Conservation (phyloP, 2,113 vertebrate species). For the Himantopus leucocephalus region DNA sequence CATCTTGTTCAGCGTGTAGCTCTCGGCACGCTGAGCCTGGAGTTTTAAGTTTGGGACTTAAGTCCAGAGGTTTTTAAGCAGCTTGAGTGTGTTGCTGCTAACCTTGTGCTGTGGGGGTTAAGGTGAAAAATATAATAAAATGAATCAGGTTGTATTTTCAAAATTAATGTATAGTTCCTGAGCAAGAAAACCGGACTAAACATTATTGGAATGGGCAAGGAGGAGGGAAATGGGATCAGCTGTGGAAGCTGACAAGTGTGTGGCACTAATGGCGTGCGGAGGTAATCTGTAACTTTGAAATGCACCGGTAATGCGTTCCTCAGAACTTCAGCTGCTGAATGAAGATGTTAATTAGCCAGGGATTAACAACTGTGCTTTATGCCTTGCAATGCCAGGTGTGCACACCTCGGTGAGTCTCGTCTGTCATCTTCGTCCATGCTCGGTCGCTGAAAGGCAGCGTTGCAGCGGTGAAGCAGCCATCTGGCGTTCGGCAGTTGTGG, state of each 20-base stretch:
- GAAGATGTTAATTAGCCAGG: neutral
- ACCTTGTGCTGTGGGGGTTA: neutral
- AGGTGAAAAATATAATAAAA: neutral
- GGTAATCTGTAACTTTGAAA: neutral
- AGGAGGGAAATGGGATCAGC: neutral
- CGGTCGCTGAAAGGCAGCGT: rapidly evolving
- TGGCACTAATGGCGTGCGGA: rapidly evolving
- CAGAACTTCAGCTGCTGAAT: neutral
- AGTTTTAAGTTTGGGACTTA: neutral
- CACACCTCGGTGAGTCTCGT: neutral
- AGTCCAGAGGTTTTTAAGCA: neutral
- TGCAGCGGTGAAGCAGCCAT: neutral
- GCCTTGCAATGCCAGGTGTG: rapidly evolving
- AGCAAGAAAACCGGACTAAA: neutral
- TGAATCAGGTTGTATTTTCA: neutral
- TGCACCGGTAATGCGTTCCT: neutral
- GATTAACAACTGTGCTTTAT: neutral
- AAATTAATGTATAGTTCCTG: neutral
- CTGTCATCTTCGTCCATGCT: neutral
- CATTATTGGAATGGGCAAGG: rapidly evolving
- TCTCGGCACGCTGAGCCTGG: neutral
- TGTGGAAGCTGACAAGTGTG: neutral
- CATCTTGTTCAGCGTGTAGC: rapidly evolving
- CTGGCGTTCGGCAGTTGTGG: rapidly evolving
- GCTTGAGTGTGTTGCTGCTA: neutral